Evolutionary conservation across 2,888 invertebrate genomes (phyloP).

Genomic region (Helicoverpa assulta): DNA sequence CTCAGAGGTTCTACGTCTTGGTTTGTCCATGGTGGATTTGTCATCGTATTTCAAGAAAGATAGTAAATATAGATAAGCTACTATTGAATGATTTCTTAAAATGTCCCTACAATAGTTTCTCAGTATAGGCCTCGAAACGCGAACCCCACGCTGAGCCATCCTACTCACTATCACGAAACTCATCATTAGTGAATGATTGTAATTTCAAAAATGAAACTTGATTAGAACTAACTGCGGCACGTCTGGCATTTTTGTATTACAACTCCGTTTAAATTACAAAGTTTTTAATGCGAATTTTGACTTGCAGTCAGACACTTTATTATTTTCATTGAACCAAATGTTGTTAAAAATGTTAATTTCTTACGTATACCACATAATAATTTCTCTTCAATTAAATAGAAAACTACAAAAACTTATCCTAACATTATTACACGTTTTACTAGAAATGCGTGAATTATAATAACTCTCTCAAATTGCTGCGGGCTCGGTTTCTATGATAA

Average conservation of each 20-base stretch:
- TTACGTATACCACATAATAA: slow-evolving; percentile 18
- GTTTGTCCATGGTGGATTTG: too few species aligned
- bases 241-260: neutral
- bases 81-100: too few species aligned
- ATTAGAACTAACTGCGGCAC: neutral
- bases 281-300: neutral
- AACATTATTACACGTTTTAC: slow-evolving; percentile 11
- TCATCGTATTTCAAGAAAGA: too few species aligned
- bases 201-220: neutral
- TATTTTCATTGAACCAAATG: neutral
- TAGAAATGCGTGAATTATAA: slow-evolving; percentile 43
- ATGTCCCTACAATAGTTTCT: too few species aligned
- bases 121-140: too few species aligned
- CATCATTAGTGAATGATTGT: too few species aligned
- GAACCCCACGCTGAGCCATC: too few species aligned
- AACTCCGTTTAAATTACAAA: neutral
- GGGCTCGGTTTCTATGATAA: slow-evolving; percentile 10
- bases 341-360: neutral
- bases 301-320: neutral
- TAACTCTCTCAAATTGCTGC: slow-evolving; percentile 6
- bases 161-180: too few species aligned
- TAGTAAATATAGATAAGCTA: too few species aligned
- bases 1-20: too few species aligned
- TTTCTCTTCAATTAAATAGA: slow-evolving; percentile 11
- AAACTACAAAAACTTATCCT: neutral